These are phyloP conservation scores for Cataglyphis livida DNA, from an alignment of 2,888 invertebrate species.

Conservation along the genomic window DNA sequence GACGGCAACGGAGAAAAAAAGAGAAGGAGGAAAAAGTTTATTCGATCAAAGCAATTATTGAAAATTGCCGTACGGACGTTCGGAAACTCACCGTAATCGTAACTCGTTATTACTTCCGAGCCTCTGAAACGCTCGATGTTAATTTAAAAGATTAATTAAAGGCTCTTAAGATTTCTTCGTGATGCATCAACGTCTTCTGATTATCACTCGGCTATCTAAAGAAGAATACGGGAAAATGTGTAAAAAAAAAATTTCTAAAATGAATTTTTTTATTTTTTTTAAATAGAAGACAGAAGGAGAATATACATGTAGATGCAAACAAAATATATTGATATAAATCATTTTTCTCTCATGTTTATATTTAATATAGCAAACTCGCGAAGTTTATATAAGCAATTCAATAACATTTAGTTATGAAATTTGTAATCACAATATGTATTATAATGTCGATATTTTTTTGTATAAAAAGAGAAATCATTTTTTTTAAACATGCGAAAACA, in stretches of 20 bases:
- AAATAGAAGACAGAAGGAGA: not conserved
- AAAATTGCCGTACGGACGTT: slow-evolving; percentile 48
- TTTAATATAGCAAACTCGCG: not conserved
- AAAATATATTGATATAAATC: not conserved
- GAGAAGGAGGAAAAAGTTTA: slow-evolving; percentile 38
- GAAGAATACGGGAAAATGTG: not conserved
- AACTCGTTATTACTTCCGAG: slow-evolving; percentile 47
- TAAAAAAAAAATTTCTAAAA: not conserved
- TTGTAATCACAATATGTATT: slow-evolving; percentile 8
- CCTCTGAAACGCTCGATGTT: slow-evolving; percentile 32
- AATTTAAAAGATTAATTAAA: slow-evolving; percentile 51
- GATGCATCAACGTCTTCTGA: slow-evolving; percentile 4
- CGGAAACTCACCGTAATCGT: slow-evolving; percentile 49
- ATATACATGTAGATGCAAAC: not conserved
- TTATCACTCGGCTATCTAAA: slow-evolving; percentile 6
- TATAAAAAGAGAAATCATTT: not conserved
- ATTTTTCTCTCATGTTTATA: not conserved
- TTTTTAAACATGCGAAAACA: slow-evolving; percentile 11
- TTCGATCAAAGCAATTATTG: slow-evolving; percentile 53
- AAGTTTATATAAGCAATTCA: slow-evolving; percentile 3
- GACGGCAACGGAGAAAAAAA: not conserved
- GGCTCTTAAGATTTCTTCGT: slow-evolving; percentile 33
- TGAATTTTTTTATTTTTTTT: not conserved
- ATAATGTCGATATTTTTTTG: not conserved
- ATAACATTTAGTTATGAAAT: not conserved